phyloP scores from a whole-genome alignment of 2,113 vertebrate genomes.

The Xyliphius kryptos region DNA sequence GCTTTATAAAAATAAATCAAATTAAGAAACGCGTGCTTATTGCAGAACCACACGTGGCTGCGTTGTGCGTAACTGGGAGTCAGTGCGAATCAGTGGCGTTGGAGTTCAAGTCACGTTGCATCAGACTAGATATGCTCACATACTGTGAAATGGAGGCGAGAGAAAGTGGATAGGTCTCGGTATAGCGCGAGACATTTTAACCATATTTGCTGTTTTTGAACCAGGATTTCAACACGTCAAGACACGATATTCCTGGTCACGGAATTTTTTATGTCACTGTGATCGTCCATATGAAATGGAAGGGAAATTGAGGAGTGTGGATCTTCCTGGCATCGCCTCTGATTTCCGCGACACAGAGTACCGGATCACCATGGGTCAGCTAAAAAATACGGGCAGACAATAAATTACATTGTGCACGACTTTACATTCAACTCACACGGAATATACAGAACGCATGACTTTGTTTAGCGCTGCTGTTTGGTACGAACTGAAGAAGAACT shows the following conservation, averaged over 20 bases:
- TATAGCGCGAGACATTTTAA: constrained; percentile 19
- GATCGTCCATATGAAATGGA: constrained; percentile 6
- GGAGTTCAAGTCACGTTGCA: constrained; percentile 42
- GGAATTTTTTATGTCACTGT: constrained; percentile 7
- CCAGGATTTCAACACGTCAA: constrained; percentile 7
- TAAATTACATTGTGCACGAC: constrained; percentile 4
- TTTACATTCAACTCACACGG: constrained; percentile 10
- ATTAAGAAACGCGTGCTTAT: constrained; percentile 10
- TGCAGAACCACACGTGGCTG: constrained; percentile 17
- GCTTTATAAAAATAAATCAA: constrained; percentile 17
- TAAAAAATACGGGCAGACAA: constrained; percentile 28
- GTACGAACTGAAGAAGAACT: not conserved
- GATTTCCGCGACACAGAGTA: constrained; percentile 39
- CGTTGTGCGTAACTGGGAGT: constrained; percentile 2
- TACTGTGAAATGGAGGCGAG: constrained; percentile 53
- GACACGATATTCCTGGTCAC: constrained; percentile 1
- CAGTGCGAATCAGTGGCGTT: constrained; percentile 26
- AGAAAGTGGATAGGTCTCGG: constrained; percentile 37
- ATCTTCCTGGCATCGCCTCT: constrained; percentile 36
- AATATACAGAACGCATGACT: constrained; percentile 16
- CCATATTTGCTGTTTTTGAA: constrained; percentile 1
- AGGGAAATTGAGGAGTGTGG: constrained; percentile 32
- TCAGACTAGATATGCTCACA: constrained; percentile 36
- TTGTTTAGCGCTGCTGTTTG: not conserved
- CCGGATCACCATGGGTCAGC: constrained; percentile 35